These are phyloP conservation scores for Asobara japonica DNA, from an alignment of 1,140 invertebrate genomes.

Conservation along the genomic window DNA sequence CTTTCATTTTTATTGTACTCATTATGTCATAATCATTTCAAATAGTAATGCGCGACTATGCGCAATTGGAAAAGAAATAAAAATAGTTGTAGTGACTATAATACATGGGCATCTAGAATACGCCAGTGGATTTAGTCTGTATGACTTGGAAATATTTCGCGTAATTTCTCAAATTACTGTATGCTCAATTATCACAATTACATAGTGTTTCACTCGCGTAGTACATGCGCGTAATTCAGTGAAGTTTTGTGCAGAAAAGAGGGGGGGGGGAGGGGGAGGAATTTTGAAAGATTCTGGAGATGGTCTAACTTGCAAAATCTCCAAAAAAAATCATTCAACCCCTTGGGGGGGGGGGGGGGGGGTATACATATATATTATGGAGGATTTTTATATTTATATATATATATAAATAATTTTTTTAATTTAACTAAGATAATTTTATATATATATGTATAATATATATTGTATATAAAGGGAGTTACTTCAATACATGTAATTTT, in stretches of 20 bases:
- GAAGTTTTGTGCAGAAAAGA: no score
- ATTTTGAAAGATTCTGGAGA: no score
- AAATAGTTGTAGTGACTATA: conserved; percentile 14
- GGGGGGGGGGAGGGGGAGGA: no score
- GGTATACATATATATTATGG: no score
- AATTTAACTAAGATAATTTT: no score
- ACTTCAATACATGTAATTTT: neutral
- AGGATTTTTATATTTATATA: no score
- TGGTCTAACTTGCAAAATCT: no score
- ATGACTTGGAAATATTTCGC: neutral
- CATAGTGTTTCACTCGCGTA: neutral
- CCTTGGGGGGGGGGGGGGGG: no score
- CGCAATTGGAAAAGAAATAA: conserved; percentile 27
- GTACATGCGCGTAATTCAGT: neutral
- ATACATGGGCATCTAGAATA: neutral
- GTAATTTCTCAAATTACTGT: neutral
- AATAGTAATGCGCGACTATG: neutral
- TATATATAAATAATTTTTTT: no score
- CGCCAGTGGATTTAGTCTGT: neutral
- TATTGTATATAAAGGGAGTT: neutral
- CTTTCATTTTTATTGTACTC: neutral
- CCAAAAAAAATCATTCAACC: no score
- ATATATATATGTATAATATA: no score
- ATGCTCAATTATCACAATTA: no score
- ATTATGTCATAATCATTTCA: conserved; percentile 1